phyloP scores from a whole-genome alignment of 2,797 vertebrate species.

The Aeoliscus strigatus region DNA sequence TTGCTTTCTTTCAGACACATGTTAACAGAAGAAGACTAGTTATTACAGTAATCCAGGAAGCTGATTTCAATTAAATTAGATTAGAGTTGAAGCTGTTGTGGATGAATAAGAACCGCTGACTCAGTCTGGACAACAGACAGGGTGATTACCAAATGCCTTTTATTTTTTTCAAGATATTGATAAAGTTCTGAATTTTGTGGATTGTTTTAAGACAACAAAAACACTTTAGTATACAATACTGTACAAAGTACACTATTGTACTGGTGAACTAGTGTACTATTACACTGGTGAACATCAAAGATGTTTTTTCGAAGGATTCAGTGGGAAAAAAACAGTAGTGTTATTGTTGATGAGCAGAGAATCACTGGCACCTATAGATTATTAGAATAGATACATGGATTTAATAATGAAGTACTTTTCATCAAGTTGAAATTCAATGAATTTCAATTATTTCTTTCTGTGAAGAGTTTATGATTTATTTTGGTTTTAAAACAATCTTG shows the following conservation, averaged over 20 bases:
- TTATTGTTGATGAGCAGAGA: constrained; percentile 50
- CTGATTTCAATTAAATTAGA: constrained; percentile 21
- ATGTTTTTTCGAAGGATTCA: constrained; percentile 53
- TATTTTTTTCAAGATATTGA: constrained; percentile 24
- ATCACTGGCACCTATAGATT: constrained; percentile 60
- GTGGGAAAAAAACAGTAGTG: constrained; percentile 51
- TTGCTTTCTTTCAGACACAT: no score
- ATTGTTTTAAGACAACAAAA: constrained; percentile 49
- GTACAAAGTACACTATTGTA: constrained; percentile 36
- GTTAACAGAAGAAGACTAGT: constrained; percentile 24
- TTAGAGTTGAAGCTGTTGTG: constrained; percentile 28
- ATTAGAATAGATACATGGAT: constrained; percentile 66
- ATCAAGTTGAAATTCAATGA: constrained; percentile 60
- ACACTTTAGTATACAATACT: constrained; percentile 39
- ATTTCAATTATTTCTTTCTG: constrained; percentile 65
- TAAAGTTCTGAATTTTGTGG: constrained; percentile 32
- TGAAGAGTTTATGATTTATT: constrained; percentile 61
- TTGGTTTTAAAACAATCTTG: constrained; percentile 65
- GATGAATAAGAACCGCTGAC: no score
- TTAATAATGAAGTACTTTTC: constrained; percentile 52
- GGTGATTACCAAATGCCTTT: constrained; percentile 51
- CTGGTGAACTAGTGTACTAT: no score
- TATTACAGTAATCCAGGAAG: constrained; percentile 31
- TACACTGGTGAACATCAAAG: constrained; percentile 32
- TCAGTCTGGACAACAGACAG: constrained; percentile 26